Evolutionary conservation across 2,888 invertebrate species (phyloP).

Genomic region (Hirtodrosophila cameraria): DNA sequence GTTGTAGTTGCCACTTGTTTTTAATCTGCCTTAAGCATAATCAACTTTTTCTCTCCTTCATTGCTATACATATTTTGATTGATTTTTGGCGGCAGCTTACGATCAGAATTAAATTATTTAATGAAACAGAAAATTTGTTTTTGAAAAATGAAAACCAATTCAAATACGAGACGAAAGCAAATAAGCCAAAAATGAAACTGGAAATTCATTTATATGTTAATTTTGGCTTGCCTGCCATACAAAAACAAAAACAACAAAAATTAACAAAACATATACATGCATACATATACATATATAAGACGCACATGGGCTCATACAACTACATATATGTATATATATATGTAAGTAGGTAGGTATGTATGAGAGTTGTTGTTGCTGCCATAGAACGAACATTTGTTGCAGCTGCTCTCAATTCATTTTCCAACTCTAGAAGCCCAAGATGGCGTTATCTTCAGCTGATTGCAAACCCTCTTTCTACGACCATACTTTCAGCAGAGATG

Average conservation of each 20-base stretch:
- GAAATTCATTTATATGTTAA: constrained; percentile 77
- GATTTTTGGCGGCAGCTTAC: constrained; percentile 44
- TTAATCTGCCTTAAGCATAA: constrained; percentile 19
- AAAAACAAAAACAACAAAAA: constrained; percentile 34
- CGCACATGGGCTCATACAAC: constrained; percentile 51
- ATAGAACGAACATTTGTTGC: constrained; percentile 27
- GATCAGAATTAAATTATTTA: constrained; percentile 1
- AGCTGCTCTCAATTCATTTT: constrained; percentile 10
- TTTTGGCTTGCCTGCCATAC: constrained; percentile 46
- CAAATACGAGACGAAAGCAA: constrained; percentile 32
- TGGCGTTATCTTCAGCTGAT: constrained; percentile 50
- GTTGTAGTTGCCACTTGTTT: constrained; percentile 19
- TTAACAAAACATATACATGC: constrained; percentile 28
- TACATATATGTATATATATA: constrained; percentile 7
- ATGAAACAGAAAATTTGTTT: constrained; percentile 7
- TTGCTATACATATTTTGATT: constrained; percentile 34
- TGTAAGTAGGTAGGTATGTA: not conserved
- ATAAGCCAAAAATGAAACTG: constrained; percentile 60
- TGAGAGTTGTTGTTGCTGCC: constrained; percentile 12
- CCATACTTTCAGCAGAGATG: too few relatives aligned
- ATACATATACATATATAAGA: constrained; percentile 6
- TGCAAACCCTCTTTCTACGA: not conserved
- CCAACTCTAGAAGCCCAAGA: constrained; percentile 16
- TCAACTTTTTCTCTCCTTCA: constrained; percentile 11
- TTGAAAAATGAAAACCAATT: constrained; percentile 35